Evolutionary conservation across 2,113 vertebrate species (phyloP).

Genomic region (Oophaga pumilio): DNA sequence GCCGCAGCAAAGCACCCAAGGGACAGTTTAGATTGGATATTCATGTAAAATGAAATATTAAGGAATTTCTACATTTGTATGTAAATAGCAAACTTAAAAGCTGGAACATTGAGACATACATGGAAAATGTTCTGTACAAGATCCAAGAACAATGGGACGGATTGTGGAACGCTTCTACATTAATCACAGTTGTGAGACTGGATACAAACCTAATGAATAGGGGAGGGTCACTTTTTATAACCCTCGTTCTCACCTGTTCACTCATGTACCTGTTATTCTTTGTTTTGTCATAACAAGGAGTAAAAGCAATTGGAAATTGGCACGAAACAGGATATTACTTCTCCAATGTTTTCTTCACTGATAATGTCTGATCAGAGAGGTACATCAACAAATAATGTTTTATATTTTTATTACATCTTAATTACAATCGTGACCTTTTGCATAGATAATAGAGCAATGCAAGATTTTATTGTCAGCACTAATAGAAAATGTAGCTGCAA

Average conservation of each 20-base stretch:
- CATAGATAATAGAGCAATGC: neutral
- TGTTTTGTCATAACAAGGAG: neutral
- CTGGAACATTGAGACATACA: neutral
- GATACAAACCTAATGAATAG: neutral
- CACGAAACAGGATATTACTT: neutral
- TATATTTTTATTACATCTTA: neutral
- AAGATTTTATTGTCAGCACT: neutral
- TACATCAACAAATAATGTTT: neutral
- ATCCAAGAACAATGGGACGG: neutral
- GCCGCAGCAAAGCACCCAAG: neutral
- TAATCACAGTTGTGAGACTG: neutral
- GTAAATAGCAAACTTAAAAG: neutral
- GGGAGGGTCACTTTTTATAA: neutral
- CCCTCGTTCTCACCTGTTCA: neutral
- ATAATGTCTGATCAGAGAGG: neutral
- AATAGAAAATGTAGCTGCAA: neutral
- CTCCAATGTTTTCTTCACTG: neutral
- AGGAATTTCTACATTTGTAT: neutral
- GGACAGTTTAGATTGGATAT: neutral
- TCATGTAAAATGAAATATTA: neutral
- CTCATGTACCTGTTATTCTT: neutral
- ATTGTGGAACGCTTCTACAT: neutral
- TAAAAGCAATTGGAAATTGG: neutral
- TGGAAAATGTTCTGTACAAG: neutral
- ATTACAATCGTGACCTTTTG: neutral